Evolutionary conservation across 2,888 invertebrate genomes (phyloP).

Genomic region (Plagodis dolabraria): DNA sequence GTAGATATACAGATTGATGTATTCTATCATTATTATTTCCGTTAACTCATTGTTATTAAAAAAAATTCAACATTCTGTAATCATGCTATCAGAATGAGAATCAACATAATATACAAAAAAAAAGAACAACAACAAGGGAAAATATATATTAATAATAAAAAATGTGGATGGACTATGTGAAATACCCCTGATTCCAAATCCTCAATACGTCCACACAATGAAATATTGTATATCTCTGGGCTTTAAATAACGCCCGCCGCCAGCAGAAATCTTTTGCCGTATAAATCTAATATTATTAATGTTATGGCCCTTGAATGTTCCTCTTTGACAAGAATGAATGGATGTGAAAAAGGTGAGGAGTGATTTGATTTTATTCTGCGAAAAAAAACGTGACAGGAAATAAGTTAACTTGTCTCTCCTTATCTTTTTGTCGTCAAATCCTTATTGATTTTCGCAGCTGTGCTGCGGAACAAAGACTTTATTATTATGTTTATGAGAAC

Average conservation of each 20-base stretch:
- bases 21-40: too few relatives aligned
- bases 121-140: too few relatives aligned
- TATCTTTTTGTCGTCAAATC: neutral
- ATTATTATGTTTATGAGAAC: too few relatives aligned
- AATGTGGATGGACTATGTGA: too few relatives aligned
- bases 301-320: slow-evolving; percentile 41
- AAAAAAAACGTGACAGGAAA: slow-evolving; percentile 10
- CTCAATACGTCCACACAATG: slow-evolving; percentile 34
- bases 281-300: slow-evolving; percentile 61
- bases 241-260: slow-evolving; percentile 47
- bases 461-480: neutral
- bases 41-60: too few relatives aligned
- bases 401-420: neutral
- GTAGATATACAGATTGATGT: too few relatives aligned
- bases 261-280: slow-evolving; percentile 46
- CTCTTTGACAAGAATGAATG: slow-evolving; percentile 39
- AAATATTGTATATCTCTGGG: slow-evolving; percentile 49
- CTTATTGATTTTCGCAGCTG: neutral
- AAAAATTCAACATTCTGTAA: too few relatives aligned
- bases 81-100: too few relatives aligned
- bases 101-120: too few relatives aligned
- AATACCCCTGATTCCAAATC: neutral
- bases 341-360: slow-evolving; percentile 20
- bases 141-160: too few relatives aligned
- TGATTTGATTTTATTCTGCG: slow-evolving; percentile 31